Evolutionary conservation across 2,113 vertebrate genomes (phyloP).

Genomic region (Vidua macroura): DNA sequence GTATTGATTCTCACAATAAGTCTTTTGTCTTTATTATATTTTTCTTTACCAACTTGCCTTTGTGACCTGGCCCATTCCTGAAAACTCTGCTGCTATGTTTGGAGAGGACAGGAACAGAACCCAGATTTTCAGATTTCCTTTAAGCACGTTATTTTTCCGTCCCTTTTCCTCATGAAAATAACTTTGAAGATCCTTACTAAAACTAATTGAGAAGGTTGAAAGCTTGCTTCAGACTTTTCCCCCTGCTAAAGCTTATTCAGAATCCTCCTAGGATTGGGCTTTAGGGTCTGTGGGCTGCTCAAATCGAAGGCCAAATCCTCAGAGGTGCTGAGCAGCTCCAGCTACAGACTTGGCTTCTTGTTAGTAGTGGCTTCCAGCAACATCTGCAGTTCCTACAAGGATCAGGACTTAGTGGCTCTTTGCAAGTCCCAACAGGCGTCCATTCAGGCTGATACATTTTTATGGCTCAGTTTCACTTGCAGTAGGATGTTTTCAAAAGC

Average conservation of each 20-base stretch:
- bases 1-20: neutral
- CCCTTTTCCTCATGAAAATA: neutral
- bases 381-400: neutral
- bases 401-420: neutral
- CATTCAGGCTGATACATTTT: neutral
- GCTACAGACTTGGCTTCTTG: neutral
- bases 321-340: slow-evolving; percentile 5
- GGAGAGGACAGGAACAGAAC: neutral
- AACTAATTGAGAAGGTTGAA: neutral
- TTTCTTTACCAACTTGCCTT: neutral
- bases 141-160: neutral
- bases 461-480: neutral
- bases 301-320: neutral
- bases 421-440: neutral
- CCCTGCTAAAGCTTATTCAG: neutral
- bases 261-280: neutral
- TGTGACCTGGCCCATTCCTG: neutral
- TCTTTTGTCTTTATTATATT: neutral
- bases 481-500: neutral
- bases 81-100: neutral
- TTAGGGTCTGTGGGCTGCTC: neutral
- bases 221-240: neutral
- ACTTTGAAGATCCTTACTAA: slow-evolving; percentile 9
- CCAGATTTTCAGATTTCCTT: neutral
- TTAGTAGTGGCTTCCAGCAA: slow-evolving; percentile 24